Conservation (phyloP, 2,888 invertebrate species). For the Stegophylla sp. region DNA sequence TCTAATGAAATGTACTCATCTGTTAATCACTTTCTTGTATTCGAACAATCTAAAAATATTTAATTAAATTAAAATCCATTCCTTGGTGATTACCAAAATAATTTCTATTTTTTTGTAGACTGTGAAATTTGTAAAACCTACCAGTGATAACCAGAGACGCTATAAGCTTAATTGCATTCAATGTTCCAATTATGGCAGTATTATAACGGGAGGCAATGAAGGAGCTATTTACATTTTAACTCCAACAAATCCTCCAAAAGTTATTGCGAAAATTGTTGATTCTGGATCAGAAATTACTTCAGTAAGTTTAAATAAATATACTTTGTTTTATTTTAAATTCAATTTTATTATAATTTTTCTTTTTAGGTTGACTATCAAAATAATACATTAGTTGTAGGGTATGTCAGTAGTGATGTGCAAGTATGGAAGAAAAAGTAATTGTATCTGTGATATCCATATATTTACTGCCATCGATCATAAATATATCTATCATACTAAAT, state of each 20-base stretch:
- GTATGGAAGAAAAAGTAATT: constrained; percentile 37
- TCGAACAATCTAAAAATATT: no score
- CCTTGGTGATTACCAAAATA: background rate
- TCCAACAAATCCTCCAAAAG: constrained; percentile 38
- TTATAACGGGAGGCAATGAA: constrained; percentile 48
- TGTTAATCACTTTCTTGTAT: no score
- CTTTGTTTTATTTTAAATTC: background rate
- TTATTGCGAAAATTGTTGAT: constrained; percentile 26
- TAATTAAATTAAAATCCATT: no score
- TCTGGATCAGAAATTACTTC: constrained; percentile 47
- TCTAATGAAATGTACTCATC: no score
- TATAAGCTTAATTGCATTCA: constrained; percentile 40
- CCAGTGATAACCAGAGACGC: background rate
- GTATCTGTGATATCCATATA: constrained; percentile 10
- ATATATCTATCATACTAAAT: background rate
- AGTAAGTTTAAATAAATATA: constrained; percentile 24
- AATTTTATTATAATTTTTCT: constrained; percentile 6
- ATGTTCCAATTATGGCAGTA: constrained; percentile 52
- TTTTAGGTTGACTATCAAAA: constrained; percentile 55
- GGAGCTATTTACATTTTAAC: constrained; percentile 40
- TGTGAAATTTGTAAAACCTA: constrained; percentile 2
- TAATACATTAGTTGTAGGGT: constrained; percentile 42
- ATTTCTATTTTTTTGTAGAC: constrained; percentile 1
- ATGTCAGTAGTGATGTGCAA: constrained; percentile 42
- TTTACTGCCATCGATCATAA: background rate